Evolutionary conservation across 2,113 vertebrate genomes (phyloP), one percentile per base, ranked within the genome.

Genomic region (Calidris pugnax): DNA sequence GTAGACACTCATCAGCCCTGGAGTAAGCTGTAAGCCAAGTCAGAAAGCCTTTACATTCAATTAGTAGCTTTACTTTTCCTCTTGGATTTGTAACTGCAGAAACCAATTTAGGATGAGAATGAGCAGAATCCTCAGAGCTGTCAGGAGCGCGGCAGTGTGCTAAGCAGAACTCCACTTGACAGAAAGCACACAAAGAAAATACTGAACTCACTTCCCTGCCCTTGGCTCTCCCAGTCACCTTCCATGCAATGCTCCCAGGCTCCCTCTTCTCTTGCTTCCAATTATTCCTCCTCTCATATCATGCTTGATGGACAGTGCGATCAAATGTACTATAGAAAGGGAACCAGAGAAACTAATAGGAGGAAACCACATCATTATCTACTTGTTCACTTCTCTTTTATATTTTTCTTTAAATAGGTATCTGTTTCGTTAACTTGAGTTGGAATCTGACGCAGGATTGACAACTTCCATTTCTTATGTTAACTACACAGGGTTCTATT

Each of bases 71-170:
- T 82, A 71, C 60, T 78, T 88, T 90, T 89, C 73, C 56, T 89
- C 87, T 79, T 60, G 64, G 76, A 91, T 79, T 87, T 95, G 73
- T 86, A 93, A 94, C 30, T 81, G 94, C 71, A 96, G 60, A 94
- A 90, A 93, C 48, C 76, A 92, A 91, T 95, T 95, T 92, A 82
- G 63, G 57, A 93, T 81, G 91, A 96, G 71, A 93, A 88, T 45
- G 41, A 95, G 64, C 85, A 95, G 90, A 79, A 76, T 93, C 78
- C 82, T 81, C 56, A 47, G 83, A 93, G 77, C 74, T 95, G 92
- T 87, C 89, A 79, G 66, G 56, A 92, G n/a, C 3, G 7, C 0
- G 5, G 76, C 37, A 86, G 59, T 2, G 3, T 12, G 4, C 69
- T 79, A 67, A 84, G 75, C 50, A 94, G 87, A 96, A 91, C 26